Evolutionary conservation across 2,888 invertebrate genomes (phyloP).

Genomic region (Callyntrura sp.): DNA sequence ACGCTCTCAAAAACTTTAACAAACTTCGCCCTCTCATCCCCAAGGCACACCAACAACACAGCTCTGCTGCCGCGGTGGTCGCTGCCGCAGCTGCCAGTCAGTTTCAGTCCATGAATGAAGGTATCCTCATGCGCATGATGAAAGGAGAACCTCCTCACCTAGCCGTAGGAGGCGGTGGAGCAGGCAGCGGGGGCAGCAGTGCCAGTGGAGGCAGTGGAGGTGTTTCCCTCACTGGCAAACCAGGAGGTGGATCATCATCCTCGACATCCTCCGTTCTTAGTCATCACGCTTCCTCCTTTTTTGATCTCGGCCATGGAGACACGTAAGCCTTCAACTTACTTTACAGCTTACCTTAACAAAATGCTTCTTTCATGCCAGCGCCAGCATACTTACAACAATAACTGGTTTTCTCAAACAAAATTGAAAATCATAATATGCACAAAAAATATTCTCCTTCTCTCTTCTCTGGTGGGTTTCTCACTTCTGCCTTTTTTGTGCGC

Average conservation of each 20-base stretch:
- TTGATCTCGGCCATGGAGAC: constrained; percentile 82
- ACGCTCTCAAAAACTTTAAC: constrained; percentile 74
- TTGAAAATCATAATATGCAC: neutral
- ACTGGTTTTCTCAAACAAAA: constrained; percentile 60
- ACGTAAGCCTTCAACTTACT: constrained; percentile 76
- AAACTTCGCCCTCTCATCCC: constrained; percentile 81
- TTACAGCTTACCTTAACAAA: no score
- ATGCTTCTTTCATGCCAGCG: neutral
- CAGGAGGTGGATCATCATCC: constrained; percentile 66
- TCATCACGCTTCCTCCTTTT: constrained; percentile 78
- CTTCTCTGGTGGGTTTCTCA: neutral
- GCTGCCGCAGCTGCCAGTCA: constrained; percentile 72
- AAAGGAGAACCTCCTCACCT: constrained; percentile 83
- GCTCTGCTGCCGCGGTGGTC: constrained; percentile 61
- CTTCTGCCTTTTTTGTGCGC: neutral
- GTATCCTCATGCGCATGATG: constrained; percentile 83
- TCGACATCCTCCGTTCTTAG: constrained; percentile 74
- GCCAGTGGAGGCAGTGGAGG: constrained; percentile 58
- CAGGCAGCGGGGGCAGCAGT: constrained; percentile 18
- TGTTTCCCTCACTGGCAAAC: constrained; percentile 59
- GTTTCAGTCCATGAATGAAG: constrained; percentile 80
- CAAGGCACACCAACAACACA: constrained; percentile 74
- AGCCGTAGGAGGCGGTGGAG: constrained; percentile 46
- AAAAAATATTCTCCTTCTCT: neutral
- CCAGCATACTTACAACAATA: constrained; percentile 2